Conservation (phyloP, 2,888 invertebrate species). For the Pogonocherus hispidulus region DNA sequence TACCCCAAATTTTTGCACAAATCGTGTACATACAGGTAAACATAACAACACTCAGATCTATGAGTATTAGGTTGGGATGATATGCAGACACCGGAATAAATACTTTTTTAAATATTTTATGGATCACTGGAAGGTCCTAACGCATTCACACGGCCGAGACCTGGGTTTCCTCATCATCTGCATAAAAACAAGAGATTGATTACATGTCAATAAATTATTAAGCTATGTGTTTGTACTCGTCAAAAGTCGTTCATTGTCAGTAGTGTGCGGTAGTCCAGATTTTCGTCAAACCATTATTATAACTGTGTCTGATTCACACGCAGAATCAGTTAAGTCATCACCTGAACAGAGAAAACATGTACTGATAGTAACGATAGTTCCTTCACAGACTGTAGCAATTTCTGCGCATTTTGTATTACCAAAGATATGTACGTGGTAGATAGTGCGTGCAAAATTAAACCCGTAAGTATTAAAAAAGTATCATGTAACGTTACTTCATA, state of each 20-base stretch:
- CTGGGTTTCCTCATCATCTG: slow-evolving; percentile 78
- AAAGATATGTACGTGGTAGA: too few species aligned
- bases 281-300: slow-evolving; percentile 64
- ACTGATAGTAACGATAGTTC: not conserved
- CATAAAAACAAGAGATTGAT: slow-evolving; percentile 60
- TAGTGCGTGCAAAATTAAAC: too few species aligned
- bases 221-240: slow-evolving; percentile 42
- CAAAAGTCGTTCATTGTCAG: slow-evolving; percentile 37
- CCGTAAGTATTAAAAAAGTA: too few species aligned
- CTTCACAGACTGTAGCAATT: too few species aligned
- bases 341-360: slow-evolving; percentile 47
- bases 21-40: slow-evolving; percentile 46
- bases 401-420: too few species aligned
- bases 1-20: slow-evolving; percentile 55
- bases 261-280: slow-evolving; percentile 42
- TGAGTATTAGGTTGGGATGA: slow-evolving; percentile 54
- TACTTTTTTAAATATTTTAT: slow-evolving; percentile 44
- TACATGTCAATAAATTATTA: slow-evolving; percentile 7
- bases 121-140: slow-evolving; percentile 56
- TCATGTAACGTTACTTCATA: too few species aligned
- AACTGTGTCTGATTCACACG: slow-evolving; percentile 64
- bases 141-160: slow-evolving; percentile 73
- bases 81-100: slow-evolving; percentile 54
- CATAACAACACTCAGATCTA: slow-evolving; percentile 55
- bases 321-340: slow-evolving; percentile 53